phyloP scores from a whole-genome alignment of 2,113 vertebrate genomes.

The Ivindomyrus marchei region DNA sequence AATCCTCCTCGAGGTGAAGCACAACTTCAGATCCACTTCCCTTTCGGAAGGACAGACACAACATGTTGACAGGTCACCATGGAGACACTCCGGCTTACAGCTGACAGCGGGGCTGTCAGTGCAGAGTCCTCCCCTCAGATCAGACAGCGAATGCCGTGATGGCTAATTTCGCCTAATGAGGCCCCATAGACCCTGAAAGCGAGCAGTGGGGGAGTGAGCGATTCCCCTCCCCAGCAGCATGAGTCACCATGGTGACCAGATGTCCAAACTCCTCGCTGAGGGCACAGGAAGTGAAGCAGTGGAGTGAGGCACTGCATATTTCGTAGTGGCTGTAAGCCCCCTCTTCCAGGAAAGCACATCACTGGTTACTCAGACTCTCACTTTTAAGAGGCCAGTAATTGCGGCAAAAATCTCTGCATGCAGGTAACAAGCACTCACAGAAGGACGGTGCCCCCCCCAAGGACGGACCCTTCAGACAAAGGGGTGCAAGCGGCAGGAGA shows the following conservation, averaged over 20 bases:
- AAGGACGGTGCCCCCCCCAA: background rate
- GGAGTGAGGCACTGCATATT: background rate
- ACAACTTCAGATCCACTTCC: background rate
- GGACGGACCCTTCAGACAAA: background rate
- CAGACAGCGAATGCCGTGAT: background rate
- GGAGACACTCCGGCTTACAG: background rate
- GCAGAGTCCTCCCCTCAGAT: background rate
- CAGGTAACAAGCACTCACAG: background rate
- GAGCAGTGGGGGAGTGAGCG: background rate
- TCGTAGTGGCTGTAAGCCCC: background rate
- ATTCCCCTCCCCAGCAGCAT: background rate
- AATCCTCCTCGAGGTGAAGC: background rate
- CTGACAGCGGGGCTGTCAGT: background rate
- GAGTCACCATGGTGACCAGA: background rate
- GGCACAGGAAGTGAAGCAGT: background rate
- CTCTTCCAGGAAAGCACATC: background rate
- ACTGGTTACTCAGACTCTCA: background rate
- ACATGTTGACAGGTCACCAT: background rate
- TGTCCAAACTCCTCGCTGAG: background rate
- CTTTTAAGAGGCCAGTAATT: background rate
- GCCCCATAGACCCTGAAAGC: background rate
- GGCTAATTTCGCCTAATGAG: conserved; percentile 2
- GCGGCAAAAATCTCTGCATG: too few species aligned
- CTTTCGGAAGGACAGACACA: background rate
- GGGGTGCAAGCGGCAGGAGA: background rate